Conservation (phyloP, 2,888 invertebrate species). For the Sphaeridia pumilis region DNA sequence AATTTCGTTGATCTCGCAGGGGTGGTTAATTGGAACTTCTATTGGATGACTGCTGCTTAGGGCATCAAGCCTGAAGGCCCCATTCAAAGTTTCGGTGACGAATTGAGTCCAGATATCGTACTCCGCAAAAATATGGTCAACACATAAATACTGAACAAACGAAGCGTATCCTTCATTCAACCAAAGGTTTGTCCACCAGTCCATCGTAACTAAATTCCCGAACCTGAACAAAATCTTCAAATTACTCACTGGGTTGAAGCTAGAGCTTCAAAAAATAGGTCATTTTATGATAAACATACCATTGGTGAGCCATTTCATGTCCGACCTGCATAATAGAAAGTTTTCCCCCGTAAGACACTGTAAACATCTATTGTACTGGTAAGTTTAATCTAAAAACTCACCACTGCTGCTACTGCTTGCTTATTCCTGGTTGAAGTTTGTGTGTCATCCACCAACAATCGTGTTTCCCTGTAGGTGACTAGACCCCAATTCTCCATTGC, state of each 20-base stretch:
- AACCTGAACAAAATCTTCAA: background rate
- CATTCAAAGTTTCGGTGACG: slow-evolving; percentile 42
- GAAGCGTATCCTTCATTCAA: slow-evolving; percentile 49
- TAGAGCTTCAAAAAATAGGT: too few relatives aligned
- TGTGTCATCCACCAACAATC: slow-evolving; percentile 45
- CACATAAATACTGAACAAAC: slow-evolving; percentile 48
- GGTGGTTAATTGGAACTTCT: slow-evolving; percentile 36
- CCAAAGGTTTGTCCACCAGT: slow-evolving; percentile 41
- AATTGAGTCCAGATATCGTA: slow-evolving; percentile 49
- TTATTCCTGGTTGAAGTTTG: slow-evolving; percentile 42
- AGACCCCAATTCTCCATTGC: slow-evolving; percentile 54
- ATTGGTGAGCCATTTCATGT: slow-evolving; percentile 43
- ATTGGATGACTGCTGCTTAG: slow-evolving; percentile 42
- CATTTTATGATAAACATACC: slow-evolving; percentile 52
- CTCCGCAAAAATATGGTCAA: slow-evolving; percentile 46
- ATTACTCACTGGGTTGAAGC: too few relatives aligned
- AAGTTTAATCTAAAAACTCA: too few relatives aligned
- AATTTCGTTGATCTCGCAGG: slow-evolving; percentile 36
- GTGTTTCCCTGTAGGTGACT: slow-evolving; percentile 47
- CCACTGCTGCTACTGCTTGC: slow-evolving; percentile 42
- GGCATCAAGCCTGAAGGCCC: slow-evolving; percentile 43
- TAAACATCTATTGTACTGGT: background rate
- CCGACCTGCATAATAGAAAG: slow-evolving; percentile 33
- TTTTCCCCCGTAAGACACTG: slow-evolving; percentile 39
- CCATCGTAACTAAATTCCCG: slow-evolving; percentile 20